These are phyloP conservation scores for Pangasius larnaudii DNA, from an alignment of 2,797 vertebrate genomes.

Conservation along the genomic window DNA sequence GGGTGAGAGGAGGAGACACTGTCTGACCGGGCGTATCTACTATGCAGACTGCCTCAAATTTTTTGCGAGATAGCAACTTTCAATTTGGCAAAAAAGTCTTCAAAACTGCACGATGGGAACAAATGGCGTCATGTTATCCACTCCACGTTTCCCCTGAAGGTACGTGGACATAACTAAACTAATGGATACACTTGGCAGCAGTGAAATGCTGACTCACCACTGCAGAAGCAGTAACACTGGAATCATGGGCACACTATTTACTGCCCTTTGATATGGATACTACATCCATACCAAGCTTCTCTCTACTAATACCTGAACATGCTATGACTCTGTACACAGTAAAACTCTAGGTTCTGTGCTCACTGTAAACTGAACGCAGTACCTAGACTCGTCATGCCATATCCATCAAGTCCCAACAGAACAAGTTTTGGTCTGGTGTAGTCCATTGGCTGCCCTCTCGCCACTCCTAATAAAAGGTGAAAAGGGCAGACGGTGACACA, in stretches of 20 bases:
- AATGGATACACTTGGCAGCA: neutral
- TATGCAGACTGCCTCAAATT: neutral
- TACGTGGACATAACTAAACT: neutral
- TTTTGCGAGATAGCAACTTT: neutral
- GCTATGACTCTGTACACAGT: neutral
- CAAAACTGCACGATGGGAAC: neutral
- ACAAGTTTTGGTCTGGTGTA: neutral
- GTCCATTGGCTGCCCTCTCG: constrained; percentile 24
- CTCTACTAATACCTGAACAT: constrained; percentile 2
- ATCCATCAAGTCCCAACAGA: neutral
- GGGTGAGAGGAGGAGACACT: neutral
- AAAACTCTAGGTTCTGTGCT: neutral
- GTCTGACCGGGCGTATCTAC: neutral
- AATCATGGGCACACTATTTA: neutral
- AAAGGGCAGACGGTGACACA: constrained; percentile 12
- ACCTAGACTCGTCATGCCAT: neutral
- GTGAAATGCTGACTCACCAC: neutral
- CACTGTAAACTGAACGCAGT: too few relatives aligned
- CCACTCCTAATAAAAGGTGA: constrained; percentile 40
- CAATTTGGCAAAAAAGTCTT: neutral
- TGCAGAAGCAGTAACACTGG: neutral
- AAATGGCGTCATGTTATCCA: neutral
- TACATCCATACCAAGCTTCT: neutral
- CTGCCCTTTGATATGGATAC: neutral
- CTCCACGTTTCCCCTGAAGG: neutral